phyloP scores from a whole-genome alignment of 2,113 vertebrate species.

The Phaethornis superciliosus region DNA sequence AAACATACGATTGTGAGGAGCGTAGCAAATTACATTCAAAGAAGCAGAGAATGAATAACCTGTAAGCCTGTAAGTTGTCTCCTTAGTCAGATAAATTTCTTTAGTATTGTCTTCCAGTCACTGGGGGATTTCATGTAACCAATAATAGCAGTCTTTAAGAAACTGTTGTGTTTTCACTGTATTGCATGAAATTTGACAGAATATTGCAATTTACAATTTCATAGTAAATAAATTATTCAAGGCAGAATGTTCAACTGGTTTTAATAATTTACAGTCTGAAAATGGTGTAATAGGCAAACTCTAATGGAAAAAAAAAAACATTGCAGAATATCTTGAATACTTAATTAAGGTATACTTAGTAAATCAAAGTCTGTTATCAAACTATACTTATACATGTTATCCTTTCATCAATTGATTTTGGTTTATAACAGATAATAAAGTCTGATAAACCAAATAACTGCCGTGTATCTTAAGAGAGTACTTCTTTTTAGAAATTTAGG shows the following conservation, averaged over 20 bases:
- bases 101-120: not conserved
- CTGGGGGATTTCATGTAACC: not conserved
- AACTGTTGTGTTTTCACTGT: slow-evolving; percentile 3
- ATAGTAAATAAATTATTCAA: slow-evolving; percentile 59
- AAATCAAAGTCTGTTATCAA: slow-evolving; percentile 34
- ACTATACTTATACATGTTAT: not conserved
- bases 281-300: slow-evolving; percentile 28
- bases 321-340: slow-evolving; percentile 3
- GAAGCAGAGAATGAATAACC: not conserved
- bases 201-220: slow-evolving; percentile 55
- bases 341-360: slow-evolving; percentile 35
- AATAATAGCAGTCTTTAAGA: not conserved
- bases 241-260: slow-evolving; percentile 10
- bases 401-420: not conserved
- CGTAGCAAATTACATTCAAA: not conserved
- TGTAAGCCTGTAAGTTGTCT: not conserved
- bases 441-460: not conserved
- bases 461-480: not conserved
- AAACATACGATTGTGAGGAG: not conserved
- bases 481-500: not conserved
- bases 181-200: slow-evolving; percentile 29
- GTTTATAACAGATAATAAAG: not conserved
- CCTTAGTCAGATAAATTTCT: not conserved
- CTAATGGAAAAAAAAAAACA: slow-evolving; percentile 48
- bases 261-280: slow-evolving; percentile 65